Evolutionary conservation across 2,797 vertebrate genomes (phyloP), one percentile per base, ranked within the genome.

Genomic region (Helicolenus hilgendorfi): DNA sequence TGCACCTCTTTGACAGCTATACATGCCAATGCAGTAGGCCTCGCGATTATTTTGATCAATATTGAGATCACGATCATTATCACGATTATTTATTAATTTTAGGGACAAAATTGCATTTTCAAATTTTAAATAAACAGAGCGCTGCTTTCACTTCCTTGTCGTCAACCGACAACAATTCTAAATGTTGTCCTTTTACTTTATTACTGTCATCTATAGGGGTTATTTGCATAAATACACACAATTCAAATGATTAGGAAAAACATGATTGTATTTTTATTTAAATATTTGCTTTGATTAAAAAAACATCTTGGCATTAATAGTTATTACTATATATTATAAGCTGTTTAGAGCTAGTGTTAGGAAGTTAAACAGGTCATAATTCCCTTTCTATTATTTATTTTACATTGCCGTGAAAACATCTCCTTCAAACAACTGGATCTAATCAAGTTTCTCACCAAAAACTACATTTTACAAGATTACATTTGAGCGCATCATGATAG

Each of bases 261-360:
- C 18, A 20, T 20, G 45, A 53, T 53, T 53, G 41, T 49, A 49
- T 49, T 49, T 49, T 20, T 49, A 20, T 1, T 49, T 49, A 0
- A 49, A 53, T 20, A 53, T 4, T 53, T 53, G 18, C 18, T 53
- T 53, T 53, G 18, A 49, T 49, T 20, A 3, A 18, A 49, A 49
- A 49, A 49, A 49, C 1, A 49, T 49, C 18, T 49, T 49, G 45
- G 15, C 45, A 49, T 49, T 20, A 49, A 0, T 49, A 20, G 18
- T 49, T 49, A 0, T 49, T 20, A 49, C 0, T 49, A 49, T 49
- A 0, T 49, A 49, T 20, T 49, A 49, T 20, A 49, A 4, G 18
- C 45, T 49, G 45, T 49, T 49, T 49, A 18, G 14, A 45, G 41
- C 14, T 45, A 0, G 6, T 45, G 41, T 45, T 45, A 45, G 41